Conservation (phyloP, 2,888 invertebrate species). For the Resseliella maxima region DNA sequence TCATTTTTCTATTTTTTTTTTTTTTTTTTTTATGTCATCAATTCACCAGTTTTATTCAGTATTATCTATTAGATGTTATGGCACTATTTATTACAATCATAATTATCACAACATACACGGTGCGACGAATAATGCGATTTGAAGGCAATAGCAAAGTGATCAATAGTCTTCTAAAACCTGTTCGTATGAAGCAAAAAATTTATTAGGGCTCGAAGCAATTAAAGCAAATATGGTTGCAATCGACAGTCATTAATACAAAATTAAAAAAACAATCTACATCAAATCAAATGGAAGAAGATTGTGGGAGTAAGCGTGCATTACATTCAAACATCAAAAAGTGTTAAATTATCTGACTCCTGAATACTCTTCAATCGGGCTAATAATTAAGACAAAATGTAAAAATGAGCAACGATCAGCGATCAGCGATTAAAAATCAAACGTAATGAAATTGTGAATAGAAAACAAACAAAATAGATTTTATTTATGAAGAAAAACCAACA, state of each 20-base stretch:
- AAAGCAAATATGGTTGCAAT: background rate
- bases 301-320: too few species aligned
- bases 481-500: slow-evolving; percentile 34
- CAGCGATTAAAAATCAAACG: background rate
- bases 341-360: too few species aligned
- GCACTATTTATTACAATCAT: slow-evolving; percentile 62
- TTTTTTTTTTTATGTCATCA: background rate
- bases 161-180: slow-evolving; percentile 39
- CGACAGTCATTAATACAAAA: too few species aligned
- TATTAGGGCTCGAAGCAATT: background rate
- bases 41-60: slow-evolving; percentile 65
- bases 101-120: slow-evolving; percentile 60
- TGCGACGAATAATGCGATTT: slow-evolving; percentile 57
- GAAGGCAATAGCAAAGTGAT: slow-evolving; percentile 54
- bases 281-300: too few species aligned
- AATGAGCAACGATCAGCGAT: background rate
- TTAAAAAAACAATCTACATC: too few species aligned
- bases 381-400: background rate
- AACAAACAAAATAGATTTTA: slow-evolving; percentile 42
- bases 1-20: background rate
- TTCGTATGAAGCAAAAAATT: slow-evolving; percentile 49
- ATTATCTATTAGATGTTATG: slow-evolving; percentile 66
- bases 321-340: too few species aligned
- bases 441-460: background rate
- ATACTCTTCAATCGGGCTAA: background rate